A percentile compares a stretch with the other conserved stretches of the same genome.
Evolutionary conservation across 2,113 vertebrate genomes (phyloP).

Genomic region (Chionis minor): DNA sequence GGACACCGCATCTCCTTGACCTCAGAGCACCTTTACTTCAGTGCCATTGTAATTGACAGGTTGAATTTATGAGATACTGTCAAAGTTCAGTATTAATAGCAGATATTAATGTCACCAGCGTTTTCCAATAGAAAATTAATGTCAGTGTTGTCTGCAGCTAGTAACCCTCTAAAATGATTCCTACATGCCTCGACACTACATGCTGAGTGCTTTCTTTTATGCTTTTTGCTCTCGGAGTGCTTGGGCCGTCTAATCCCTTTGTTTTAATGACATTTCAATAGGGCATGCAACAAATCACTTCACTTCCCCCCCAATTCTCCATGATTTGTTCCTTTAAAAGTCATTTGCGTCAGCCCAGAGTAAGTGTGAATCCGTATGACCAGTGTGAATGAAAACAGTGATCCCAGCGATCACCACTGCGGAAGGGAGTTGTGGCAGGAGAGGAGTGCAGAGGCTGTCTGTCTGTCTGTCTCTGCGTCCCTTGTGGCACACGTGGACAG

Average conservation of each 20-base stretch:
- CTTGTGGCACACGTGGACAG: accelerated
- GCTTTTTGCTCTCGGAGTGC: constrained; percentile 27
- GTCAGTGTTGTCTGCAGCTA: constrained; percentile 23
- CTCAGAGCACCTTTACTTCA: constrained; percentile 71
- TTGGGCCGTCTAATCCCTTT: background rate
- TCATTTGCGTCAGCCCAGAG: background rate
- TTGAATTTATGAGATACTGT: constrained; percentile 67
- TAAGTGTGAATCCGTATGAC: background rate
- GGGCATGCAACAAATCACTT: constrained; percentile 6
- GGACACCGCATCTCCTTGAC: constrained; percentile 65
- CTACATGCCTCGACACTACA: background rate
- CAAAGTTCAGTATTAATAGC: constrained; percentile 65
- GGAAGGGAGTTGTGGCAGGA: background rate
- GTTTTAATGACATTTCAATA: constrained; percentile 20
- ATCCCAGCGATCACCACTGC: background rate
- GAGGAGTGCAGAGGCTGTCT: background rate
- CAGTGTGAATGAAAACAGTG: background rate
- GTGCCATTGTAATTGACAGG: constrained; percentile 65
- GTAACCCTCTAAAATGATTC: constrained; percentile 37
- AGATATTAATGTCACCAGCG: constrained; percentile 67
- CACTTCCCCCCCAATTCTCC: background rate
- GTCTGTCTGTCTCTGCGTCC: background rate
- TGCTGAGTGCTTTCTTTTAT: constrained; percentile 21
- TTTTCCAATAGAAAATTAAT: constrained; percentile 59
- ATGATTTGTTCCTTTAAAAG: background rate